Conservation (phyloP, 2,888 invertebrate species). For the Folsomia manolachei region DNA sequence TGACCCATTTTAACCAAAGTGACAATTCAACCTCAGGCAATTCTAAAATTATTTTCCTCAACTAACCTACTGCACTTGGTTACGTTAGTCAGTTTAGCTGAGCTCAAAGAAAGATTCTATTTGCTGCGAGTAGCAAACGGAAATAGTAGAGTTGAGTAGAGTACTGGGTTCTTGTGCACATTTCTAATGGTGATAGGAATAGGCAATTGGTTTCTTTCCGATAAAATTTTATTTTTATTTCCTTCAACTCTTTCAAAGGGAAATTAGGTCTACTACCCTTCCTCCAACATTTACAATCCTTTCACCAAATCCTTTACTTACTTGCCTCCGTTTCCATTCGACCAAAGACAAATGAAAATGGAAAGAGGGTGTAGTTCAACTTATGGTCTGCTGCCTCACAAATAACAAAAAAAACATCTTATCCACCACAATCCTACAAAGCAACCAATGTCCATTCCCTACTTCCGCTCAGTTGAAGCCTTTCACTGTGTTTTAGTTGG, state of each 20-base stretch:
- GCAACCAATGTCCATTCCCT: background rate
- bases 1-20: no score
- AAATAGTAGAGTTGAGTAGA: no score
- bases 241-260: conserved; percentile 15
- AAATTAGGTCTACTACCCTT: background rate
- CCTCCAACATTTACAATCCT: no score
- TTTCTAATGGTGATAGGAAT: conserved; percentile 37
- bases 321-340: no score
- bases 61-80: no score
- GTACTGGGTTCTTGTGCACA: no score
- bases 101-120: no score
- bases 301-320: no score
- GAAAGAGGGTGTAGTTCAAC: background rate
- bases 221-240: conserved; percentile 41
- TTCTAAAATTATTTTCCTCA: no score
- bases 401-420: background rate
- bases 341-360: background rate
- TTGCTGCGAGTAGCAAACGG: no score
- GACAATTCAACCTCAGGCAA: no score
- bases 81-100: no score
- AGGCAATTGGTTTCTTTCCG: conserved; percentile 40
- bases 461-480: conserved; percentile 1
- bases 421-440: background rate
- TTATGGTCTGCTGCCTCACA: background rate
- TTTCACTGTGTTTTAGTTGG: background rate